A percentile compares a stretch with the other conserved stretches of the same genome.
Conservation (phyloP, 2,113 vertebrate genomes). For the Odontophorus gujanensis region DNA sequence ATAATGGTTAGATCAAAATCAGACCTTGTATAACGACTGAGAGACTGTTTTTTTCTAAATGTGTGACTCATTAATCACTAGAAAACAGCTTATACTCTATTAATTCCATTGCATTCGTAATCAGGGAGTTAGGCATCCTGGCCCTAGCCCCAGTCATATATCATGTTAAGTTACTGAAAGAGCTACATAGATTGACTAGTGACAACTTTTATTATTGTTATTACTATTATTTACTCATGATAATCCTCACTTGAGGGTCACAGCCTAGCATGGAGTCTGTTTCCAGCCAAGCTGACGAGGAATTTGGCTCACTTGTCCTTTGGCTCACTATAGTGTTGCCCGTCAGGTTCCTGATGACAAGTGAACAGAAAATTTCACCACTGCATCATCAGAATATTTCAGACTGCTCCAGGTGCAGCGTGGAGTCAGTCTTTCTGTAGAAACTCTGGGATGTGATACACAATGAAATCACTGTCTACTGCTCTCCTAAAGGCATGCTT, state of each 20-base stretch:
- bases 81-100: background rate
- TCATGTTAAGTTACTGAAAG: background rate
- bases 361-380: slow-evolving; percentile 47
- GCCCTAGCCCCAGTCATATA: background rate
- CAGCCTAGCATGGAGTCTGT: background rate
- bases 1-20: background rate
- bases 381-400: slow-evolving; percentile 12
- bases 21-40: background rate
- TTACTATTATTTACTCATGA: background rate
- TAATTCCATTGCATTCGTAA: background rate
- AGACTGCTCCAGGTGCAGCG: slow-evolving; percentile 15
- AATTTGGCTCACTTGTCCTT: slow-evolving; percentile 25
- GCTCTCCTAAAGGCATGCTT: background rate
- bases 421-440: background rate
- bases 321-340: background rate
- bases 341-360: slow-evolving; percentile 33
- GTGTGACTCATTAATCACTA: background rate
- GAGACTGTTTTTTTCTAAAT: background rate
- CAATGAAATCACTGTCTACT: slow-evolving; percentile 24
- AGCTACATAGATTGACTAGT: background rate
- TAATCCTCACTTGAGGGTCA: background rate
- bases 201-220: background rate
- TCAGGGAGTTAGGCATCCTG: background rate
- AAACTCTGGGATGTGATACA: background rate
- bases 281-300: background rate